Conservation (phyloP, 2,888 invertebrate species). For the Andricus curvator region DNA sequence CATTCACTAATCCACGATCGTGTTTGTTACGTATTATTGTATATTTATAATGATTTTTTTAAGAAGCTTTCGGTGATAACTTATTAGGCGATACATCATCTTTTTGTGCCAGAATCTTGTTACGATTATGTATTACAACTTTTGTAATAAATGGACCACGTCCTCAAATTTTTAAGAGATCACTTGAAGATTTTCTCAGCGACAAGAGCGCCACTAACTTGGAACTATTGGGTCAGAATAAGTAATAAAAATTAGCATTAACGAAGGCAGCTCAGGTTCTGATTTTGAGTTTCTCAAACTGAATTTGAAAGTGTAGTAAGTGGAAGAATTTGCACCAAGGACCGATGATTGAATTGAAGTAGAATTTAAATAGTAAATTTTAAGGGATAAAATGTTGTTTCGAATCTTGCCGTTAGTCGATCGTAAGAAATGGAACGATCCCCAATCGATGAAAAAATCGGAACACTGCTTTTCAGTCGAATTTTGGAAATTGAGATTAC, state of each 20-base stretch:
- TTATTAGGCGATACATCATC: constrained; percentile 3
- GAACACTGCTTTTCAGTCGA: neutral
- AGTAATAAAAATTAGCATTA: neutral
- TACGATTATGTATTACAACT: constrained; percentile 47
- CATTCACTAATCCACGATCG: constrained; percentile 8
- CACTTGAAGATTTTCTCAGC: neutral
- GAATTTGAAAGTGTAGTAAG: neutral
- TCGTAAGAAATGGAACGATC: neutral
- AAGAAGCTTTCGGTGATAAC: constrained; percentile 49
- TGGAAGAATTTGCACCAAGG: neutral
- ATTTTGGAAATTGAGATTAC: neutral
- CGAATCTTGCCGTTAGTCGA: constrained; percentile 17
- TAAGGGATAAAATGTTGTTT: neutral
- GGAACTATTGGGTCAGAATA: too few relatives aligned
- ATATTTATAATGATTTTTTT: constrained; percentile 49
- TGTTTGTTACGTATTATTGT: constrained; percentile 18
- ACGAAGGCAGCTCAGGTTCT: neutral
- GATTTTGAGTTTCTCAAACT: neutral
- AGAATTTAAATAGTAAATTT: neutral
- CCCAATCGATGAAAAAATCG: neutral
- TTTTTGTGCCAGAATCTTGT: constrained; percentile 65
- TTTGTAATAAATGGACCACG: constrained; percentile 27
- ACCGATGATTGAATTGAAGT: neutral
- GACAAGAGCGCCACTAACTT: neutral
- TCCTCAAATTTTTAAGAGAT: neutral